Evolutionary conservation across 2,888 invertebrate genomes (phyloP).

Genomic region (Cistogaster globosa): DNA sequence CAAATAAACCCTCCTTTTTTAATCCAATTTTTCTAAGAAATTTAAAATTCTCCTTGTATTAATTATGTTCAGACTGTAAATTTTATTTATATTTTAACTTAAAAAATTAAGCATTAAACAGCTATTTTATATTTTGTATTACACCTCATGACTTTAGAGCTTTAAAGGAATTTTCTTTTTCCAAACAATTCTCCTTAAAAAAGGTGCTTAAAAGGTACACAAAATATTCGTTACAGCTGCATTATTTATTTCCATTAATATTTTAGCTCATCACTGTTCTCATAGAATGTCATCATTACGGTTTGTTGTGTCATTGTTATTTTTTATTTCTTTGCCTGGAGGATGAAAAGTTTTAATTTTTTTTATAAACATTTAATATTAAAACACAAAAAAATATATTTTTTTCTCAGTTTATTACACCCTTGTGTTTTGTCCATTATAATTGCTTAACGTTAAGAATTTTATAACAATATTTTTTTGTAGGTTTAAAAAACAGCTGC

Average conservation of each 20-base stretch:
- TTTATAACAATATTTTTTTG: constrained; percentile 61
- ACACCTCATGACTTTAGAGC: too few relatives aligned
- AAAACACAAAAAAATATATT: background rate
- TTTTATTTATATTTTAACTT: too few relatives aligned
- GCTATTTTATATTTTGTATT: too few relatives aligned
- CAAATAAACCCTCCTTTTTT: too few relatives aligned
- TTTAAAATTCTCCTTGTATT: too few relatives aligned
- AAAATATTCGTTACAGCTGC: background rate
- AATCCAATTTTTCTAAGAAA: too few relatives aligned
- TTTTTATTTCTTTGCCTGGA: background rate
- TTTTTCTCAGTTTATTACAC: constrained; percentile 65
- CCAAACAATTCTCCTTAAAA: too few relatives aligned
- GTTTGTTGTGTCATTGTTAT: constrained; percentile 26
- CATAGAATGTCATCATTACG: constrained; percentile 49
- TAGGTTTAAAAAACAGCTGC: constrained; percentile 8
- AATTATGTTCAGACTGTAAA: too few relatives aligned
- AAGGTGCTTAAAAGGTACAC: too few relatives aligned
- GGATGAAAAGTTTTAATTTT: constrained; percentile 10
- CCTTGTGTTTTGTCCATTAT: constrained; percentile 66
- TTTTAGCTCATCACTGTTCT: background rate
- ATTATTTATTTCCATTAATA: background rate
- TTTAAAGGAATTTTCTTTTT: too few relatives aligned
- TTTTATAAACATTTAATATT: background rate
- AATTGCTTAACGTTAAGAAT: constrained; percentile 70
- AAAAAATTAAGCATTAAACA: too few relatives aligned